Conservation (phyloP, 1,140 invertebrate genomes). For the Andricus grossulariae region DNA sequence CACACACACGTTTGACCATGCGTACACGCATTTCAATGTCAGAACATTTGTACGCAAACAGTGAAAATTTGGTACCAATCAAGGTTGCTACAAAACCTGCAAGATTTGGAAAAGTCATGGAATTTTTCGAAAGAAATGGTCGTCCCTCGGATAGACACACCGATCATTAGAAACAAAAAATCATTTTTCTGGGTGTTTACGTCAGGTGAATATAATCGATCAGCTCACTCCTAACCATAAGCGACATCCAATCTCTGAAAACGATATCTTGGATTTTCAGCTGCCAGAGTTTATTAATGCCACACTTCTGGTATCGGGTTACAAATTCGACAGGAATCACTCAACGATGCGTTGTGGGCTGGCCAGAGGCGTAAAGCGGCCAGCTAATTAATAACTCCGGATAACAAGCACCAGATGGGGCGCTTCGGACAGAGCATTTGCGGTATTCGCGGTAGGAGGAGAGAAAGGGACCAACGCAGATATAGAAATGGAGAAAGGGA, state of each 20-base stretch:
- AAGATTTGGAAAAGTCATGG: too few species aligned
- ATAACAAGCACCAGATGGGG: slow-evolving; percentile 74
- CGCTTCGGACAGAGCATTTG: slow-evolving; percentile 36
- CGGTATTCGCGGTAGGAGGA: slow-evolving; percentile 46
- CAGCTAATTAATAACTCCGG: slow-evolving; percentile 71
- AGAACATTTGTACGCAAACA: background rate
- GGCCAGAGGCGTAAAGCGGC: slow-evolving; percentile 57
- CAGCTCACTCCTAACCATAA: slow-evolving; percentile 6
- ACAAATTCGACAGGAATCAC: slow-evolving; percentile 52
- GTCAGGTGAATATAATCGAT: slow-evolving; percentile 16
- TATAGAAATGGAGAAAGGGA: slow-evolving; percentile 48
- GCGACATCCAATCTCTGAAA: slow-evolving; percentile 6
- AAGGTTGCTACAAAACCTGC: too few species aligned
- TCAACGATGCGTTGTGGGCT: slow-evolving; percentile 19
- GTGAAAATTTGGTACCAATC: background rate
- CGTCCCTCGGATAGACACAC: too few species aligned
- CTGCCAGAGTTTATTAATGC: background rate
- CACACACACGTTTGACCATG: background rate
- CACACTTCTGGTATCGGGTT: slow-evolving; percentile 50
- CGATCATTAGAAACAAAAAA: too few species aligned
- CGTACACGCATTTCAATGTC: background rate
- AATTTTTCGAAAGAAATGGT: too few species aligned
- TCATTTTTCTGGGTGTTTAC: too few species aligned
- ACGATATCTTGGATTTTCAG: background rate
- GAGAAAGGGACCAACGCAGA: slow-evolving; percentile 42